Evolutionary conservation across 2,888 invertebrate species (phyloP).

Genomic region (Caenorhabditis afra): DNA sequence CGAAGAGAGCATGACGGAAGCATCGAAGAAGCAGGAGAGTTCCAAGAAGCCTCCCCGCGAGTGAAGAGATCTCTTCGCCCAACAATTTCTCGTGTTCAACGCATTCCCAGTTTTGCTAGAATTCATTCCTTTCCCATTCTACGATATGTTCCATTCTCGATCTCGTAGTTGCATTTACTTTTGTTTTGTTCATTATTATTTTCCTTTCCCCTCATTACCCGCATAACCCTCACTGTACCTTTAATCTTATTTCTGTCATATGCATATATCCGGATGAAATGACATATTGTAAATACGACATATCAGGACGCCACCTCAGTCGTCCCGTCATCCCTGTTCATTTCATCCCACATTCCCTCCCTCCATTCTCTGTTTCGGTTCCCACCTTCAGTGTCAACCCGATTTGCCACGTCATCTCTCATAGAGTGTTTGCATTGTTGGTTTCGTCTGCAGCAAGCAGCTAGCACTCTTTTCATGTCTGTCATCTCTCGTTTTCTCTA

Average conservation of each 20-base stretch:
- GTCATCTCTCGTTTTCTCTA: neutral
- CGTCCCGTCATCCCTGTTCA: conserved; percentile 7
- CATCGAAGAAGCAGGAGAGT: too few species aligned
- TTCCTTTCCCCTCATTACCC: neutral
- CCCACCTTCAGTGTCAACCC: conserved; percentile 2
- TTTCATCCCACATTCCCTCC: conserved; percentile 14
- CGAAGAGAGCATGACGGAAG: neutral
- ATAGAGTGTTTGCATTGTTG: conserved; percentile 13
- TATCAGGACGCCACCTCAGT: conserved; percentile 24
- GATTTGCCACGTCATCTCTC: conserved; percentile 18
- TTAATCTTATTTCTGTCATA: conserved; percentile 1
- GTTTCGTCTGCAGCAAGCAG: neutral
- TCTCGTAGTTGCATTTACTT: conserved; percentile 46
- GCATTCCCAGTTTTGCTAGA: conserved; percentile 16
- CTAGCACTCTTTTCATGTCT: conserved; percentile 2
- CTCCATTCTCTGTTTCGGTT: neutral
- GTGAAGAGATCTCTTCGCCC: conserved; percentile 20
- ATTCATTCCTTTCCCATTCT: conserved; percentile 7
- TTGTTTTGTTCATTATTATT: conserved; percentile 10
- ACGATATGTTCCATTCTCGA: conserved; percentile 18
- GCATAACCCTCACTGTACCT: neutral
- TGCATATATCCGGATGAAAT: conserved; percentile 26
- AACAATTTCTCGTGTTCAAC: conserved; percentile 2
- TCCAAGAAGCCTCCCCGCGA: neutral
- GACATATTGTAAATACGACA: conserved; percentile 57